These are phyloP conservation scores for Meloidogyne hapla DNA, from an alignment of 1,140 invertebrate genomes.

Conservation along the genomic window DNA sequence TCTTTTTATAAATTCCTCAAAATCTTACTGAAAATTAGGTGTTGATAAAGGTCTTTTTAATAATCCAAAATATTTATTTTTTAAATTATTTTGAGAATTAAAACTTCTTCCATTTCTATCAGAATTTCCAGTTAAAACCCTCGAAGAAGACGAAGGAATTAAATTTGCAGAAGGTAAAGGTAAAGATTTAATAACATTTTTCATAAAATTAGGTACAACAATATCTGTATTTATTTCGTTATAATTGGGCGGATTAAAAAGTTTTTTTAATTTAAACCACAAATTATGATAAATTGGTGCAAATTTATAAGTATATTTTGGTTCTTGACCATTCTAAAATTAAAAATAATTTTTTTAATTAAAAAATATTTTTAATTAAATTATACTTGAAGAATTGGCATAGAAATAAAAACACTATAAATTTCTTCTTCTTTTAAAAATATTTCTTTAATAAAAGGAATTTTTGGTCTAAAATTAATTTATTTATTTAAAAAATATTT, in stretches of 20 bases:
- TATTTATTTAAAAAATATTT: neutral
- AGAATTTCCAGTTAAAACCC: neutral
- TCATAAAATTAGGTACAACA: neutral
- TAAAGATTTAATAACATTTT: neutral
- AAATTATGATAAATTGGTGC: neutral
- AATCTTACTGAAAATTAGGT: neutral
- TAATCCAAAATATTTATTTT: neutral
- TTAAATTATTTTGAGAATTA: neutral
- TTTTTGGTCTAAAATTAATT: neutral
- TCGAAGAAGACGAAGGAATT: neutral
- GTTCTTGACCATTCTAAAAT: neutral
- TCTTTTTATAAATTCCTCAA: too few species aligned
- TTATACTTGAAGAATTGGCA: constrained; percentile 1
- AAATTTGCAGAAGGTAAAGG: neutral
- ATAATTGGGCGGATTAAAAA: neutral
- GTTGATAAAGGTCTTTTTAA: neutral
- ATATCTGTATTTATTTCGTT: neutral
- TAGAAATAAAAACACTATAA: constrained; percentile 2
- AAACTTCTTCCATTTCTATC: neutral
- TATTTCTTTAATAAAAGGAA: neutral
- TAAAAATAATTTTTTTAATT: too few species aligned
- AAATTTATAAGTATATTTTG: neutral
- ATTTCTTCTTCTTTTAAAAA: constrained; percentile 3
- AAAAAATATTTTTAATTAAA: neutral
- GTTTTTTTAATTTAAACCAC: neutral